Evolutionary conservation across 1,140 invertebrate species (phyloP).

Genomic region (Drosophila quadrilineata): DNA sequence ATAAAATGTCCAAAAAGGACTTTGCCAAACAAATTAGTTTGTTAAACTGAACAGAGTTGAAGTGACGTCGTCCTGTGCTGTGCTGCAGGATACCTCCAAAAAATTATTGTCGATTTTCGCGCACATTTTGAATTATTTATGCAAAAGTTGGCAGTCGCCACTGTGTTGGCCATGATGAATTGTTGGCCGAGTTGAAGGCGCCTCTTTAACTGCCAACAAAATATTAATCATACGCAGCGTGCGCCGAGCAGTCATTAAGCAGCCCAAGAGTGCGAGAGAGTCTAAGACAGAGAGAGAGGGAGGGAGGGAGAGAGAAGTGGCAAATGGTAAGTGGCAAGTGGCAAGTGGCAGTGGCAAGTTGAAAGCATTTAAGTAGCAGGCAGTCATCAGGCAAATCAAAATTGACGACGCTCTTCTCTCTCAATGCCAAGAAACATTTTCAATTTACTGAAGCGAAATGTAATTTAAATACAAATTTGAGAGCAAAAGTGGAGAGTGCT

Average conservation of each 20-base stretch:
- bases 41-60: conserved; percentile 30
- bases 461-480: conserved; percentile 48
- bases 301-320: not conserved
- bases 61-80: no score
- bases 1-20: conserved; percentile 35
- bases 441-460: conserved; percentile 43
- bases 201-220: conserved; percentile 19
- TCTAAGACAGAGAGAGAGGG: not conserved
- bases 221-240: conserved; percentile 48
- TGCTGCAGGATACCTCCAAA: conserved; percentile 1
- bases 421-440: conserved; percentile 46
- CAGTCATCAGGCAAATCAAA: conserved; percentile 31
- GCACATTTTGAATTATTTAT: conserved; percentile 36
- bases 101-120: conserved; percentile 26
- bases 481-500: conserved; percentile 2
- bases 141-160: conserved; percentile 31
- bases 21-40: conserved; percentile 50
- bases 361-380: conserved; percentile 31
- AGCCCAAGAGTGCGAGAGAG: not conserved
- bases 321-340: not conserved
- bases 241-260: conserved; percentile 22
- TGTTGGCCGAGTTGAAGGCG: conserved; percentile 5
- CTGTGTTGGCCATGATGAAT: conserved; percentile 44
- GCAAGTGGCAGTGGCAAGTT: not conserved
- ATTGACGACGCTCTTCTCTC: conserved; percentile 17